Base-by-base conservation (phyloP, 2,797 vertebrate species). In the Microctenopoma steveboyesi region DNA sequence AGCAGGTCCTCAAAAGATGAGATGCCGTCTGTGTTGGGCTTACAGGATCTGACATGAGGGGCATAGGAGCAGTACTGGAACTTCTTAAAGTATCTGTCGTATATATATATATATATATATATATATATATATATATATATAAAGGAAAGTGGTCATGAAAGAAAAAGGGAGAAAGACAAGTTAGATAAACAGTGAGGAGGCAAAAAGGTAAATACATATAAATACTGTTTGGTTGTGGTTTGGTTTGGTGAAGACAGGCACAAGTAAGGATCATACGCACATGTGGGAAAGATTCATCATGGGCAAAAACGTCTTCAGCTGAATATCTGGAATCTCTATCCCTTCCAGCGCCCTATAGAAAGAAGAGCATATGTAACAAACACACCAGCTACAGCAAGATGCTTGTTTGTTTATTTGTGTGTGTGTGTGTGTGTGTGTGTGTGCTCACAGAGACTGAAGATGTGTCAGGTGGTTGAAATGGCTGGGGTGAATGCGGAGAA, bases 1-100 rank as follows among this genome's bases (percentile, higher is more conserved):
- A 95, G 89, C 65, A 96, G 92, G 87, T 96, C 94, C 88, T 97
- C 95, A 71, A 95, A 94, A 30, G 95, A 95, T 40, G 95, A 96
- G 89, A 96, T 95, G 18, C 95, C 94, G 0, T 95, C 95, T 15
- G 94, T 95, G 90, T 94, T 94, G 82, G 95, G 95, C 78, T 94
- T 95, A 82, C 95, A 95, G 76, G 94, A 94, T 76, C 91, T 87
- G 54, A 95, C 92, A 25, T 95, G 95, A 49, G 95, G 94, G 4
- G 91, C 95, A 53, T 94, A 96, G 40, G 95, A 96, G 84, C 94
- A 95, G 76, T 96, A 96, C 69, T 93, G 93, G 90, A 97, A 96
- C 65, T 86, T 94, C 90, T 93, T 95, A 77, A 97, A 96, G 85
- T 95, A 96, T 86, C 95, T 96, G 85, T 1, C 18, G 18, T 18